Conservation (phyloP, 2,113 vertebrate genomes). For the Scalopus aquaticus region DNA sequence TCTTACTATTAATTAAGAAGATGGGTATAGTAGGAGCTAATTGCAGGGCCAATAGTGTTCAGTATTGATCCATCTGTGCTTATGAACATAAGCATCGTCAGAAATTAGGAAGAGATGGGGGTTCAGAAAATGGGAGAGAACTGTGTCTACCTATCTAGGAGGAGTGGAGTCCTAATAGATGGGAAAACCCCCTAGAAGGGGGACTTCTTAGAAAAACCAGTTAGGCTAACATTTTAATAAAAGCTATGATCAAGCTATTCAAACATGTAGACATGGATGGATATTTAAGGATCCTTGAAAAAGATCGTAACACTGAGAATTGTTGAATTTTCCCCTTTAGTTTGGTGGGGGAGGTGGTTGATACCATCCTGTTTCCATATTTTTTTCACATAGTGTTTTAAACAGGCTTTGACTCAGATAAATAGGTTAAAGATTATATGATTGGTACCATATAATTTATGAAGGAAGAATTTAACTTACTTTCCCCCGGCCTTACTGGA, state of each 20-base stretch:
- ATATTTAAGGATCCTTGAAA: neutral
- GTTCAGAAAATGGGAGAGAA: neutral
- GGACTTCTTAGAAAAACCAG: neutral
- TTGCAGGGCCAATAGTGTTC: neutral
- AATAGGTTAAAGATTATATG: conserved; percentile 81
- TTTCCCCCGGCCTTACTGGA: conserved; percentile 73
- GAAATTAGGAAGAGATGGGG: neutral
- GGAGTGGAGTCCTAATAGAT: neutral
- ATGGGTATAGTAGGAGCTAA: neutral
- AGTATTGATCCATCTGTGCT: neutral
- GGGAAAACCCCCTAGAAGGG: neutral
- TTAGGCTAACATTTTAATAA: no score
- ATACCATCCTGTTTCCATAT: conserved; percentile 73
- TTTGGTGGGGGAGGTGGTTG: conserved; percentile 83
- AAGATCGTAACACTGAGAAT: neutral
- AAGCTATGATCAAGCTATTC: neutral
- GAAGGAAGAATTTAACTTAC: conserved; percentile 69
- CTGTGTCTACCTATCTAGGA: neutral
- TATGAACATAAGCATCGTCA: neutral
- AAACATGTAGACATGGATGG: neutral
- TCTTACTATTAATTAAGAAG: neutral
- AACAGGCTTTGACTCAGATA: conserved; percentile 84
- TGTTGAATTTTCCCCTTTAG: conserved; percentile 19
- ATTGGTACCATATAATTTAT: conserved; percentile 56
- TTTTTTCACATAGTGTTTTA: conserved; percentile 77